A percentile compares a stretch with the other conserved stretches of the same genome.
phyloP scores from a whole-genome alignment of 2,797 vertebrate species.

The Ceyx erithaca region DNA sequence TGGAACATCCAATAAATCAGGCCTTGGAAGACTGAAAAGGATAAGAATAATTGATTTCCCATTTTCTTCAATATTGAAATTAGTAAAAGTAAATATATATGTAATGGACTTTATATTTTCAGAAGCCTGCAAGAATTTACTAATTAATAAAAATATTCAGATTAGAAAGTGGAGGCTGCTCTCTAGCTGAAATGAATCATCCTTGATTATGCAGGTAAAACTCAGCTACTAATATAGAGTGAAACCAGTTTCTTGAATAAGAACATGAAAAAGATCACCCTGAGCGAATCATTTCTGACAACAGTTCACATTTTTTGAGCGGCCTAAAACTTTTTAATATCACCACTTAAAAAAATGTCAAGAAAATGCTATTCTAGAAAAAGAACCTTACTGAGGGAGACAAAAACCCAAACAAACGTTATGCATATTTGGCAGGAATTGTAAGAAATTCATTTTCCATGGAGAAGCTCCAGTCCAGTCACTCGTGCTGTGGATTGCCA shows the following conservation, averaged over 20 bases:
- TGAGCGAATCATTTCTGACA: background rate
- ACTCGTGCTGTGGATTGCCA: background rate
- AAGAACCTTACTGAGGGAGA: background rate
- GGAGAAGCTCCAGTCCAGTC: background rate
- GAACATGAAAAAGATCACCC: background rate
- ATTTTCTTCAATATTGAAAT: background rate
- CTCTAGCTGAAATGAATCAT: background rate
- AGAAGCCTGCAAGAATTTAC: background rate
- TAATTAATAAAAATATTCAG: background rate
- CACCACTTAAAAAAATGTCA: background rate
- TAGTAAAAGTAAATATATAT: background rate
- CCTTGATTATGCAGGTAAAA: background rate
- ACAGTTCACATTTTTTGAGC: background rate
- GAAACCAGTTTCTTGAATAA: background rate
- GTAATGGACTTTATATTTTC: background rate
- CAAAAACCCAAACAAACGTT: background rate
- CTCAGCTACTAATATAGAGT: background rate
- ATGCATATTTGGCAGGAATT: background rate
- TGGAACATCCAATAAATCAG: slow-evolving; percentile 48
- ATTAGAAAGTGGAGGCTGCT: background rate
- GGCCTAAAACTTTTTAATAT: background rate
- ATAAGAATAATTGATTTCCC: background rate
- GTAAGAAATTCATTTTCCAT: background rate
- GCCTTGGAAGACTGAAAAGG: background rate
- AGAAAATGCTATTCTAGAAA: background rate